phyloP scores from a whole-genome alignment of 2,113 vertebrate genomes.

The Lampris incognitus region DNA sequence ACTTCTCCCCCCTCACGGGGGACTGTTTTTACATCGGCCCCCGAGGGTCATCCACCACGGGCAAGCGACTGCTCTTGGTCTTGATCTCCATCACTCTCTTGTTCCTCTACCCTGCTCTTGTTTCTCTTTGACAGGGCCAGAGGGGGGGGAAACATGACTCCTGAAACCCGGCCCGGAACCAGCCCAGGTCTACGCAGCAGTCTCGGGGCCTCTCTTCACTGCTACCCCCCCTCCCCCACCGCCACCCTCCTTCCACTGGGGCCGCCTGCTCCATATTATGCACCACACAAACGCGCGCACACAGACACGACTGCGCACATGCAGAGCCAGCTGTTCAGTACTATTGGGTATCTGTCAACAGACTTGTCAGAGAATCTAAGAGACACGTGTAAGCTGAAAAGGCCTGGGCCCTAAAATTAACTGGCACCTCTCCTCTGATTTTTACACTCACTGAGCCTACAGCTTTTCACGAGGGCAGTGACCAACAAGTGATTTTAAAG shows the following conservation, averaged over 20 bases:
- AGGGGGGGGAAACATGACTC: slow-evolving; percentile 76
- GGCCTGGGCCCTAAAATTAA: not conserved
- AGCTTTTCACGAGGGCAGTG: not conserved
- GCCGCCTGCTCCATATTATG: slow-evolving; percentile 8
- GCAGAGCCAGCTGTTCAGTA: slow-evolving; percentile 28
- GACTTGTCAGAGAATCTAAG: slow-evolving; percentile 13
- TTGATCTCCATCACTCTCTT: slow-evolving; percentile 41
- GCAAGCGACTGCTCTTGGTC: slow-evolving; percentile 32
- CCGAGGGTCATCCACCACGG: slow-evolving; percentile 12
- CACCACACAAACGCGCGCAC: not conserved
- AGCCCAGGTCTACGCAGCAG: slow-evolving; percentile 42
- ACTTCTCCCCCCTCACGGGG: not conserved
- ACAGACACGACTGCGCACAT: slow-evolving; percentile 19
- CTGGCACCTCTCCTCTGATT: slow-evolving; percentile 16
- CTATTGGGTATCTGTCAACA: slow-evolving; percentile 1
- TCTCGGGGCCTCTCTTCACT: slow-evolving; percentile 28
- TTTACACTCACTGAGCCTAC: not conserved
- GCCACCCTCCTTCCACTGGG: not conserved
- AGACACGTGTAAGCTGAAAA: not conserved
- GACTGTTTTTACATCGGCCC: slow-evolving; percentile 43
- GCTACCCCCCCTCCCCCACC: slow-evolving; percentile 7
- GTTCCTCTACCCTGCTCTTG: slow-evolving; percentile 47
- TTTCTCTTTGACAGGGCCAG: slow-evolving; percentile 66
- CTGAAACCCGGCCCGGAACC: slow-evolving; percentile 39
- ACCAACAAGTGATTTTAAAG: not conserved